phyloP scores from a whole-genome alignment of 2,113 vertebrate genomes.

The Strigops habroptila region DNA sequence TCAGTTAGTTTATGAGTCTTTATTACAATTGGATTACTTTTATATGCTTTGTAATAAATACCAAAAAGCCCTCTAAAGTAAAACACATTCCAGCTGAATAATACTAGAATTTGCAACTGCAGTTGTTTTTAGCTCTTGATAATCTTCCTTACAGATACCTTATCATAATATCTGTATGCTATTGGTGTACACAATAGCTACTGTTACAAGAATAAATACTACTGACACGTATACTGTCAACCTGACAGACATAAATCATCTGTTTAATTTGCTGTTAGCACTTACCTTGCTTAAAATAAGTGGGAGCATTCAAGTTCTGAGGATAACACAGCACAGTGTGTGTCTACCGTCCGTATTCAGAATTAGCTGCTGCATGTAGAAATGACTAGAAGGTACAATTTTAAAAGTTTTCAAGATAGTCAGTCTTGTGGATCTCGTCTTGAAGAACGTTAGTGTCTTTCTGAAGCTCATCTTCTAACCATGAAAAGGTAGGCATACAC shows the following conservation, averaged over 20 bases:
- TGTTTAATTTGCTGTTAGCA: background rate
- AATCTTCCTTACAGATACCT: background rate
- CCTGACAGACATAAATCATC: background rate
- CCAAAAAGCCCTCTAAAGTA: background rate
- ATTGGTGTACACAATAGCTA: background rate
- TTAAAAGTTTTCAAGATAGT: background rate
- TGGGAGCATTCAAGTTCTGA: background rate
- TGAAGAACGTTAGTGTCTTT: background rate
- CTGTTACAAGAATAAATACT: background rate
- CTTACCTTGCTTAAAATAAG: background rate
- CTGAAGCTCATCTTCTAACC: background rate
- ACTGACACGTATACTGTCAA: background rate
- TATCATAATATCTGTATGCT: background rate
- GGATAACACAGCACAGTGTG: background rate
- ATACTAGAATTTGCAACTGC: background rate
- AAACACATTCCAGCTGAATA: background rate
- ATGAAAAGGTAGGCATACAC: background rate
- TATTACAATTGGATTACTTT: conserved; percentile 16
- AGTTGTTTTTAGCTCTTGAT: background rate
- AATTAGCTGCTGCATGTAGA: background rate
- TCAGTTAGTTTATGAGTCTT: conserved; percentile 11
- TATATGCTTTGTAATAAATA: conserved; percentile 22
- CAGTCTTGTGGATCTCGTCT: background rate
- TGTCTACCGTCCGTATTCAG: background rate
- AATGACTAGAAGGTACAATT: background rate